phyloP scores from a whole-genome alignment of 2,797 vertebrate genomes.

The Oceanodroma leucorhoa region DNA sequence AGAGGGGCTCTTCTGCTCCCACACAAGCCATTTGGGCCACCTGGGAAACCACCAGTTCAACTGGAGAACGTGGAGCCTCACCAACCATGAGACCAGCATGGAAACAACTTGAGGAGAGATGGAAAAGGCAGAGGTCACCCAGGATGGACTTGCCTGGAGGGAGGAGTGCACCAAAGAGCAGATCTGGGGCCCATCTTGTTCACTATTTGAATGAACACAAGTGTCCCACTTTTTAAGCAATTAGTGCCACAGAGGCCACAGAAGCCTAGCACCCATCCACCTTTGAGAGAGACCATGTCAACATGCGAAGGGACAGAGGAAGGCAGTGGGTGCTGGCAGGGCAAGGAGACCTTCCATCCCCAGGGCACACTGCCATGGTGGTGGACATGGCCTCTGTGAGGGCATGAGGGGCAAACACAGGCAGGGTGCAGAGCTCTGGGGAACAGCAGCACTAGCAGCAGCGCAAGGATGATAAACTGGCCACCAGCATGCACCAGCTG shows the following conservation, averaged over 20 bases:
- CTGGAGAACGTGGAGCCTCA: not conserved
- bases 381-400: not conserved
- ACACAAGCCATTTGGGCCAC: not conserved
- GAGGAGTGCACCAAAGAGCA: not conserved
- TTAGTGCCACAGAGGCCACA: not conserved
- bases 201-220: not conserved
- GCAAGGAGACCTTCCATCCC: not conserved
- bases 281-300: not conserved
- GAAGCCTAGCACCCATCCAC: not conserved
- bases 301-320: not conserved
- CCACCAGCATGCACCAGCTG: not conserved
- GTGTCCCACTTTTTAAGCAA: not conserved
- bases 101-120: not conserved
- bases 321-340: rapidly evolving
- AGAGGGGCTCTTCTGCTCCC: not conserved
- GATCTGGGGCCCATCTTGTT: not conserved
- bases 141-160: not conserved
- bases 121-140: not conserved
- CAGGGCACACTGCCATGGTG: no score
- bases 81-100: no score
- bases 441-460: not conserved
- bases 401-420: not conserved
- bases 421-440: not conserved
- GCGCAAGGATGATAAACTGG: not conserved
- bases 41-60: not conserved